A percentile compares a stretch with the other conserved stretches of the same genome.
phyloP scores from a whole-genome alignment of 2,888 invertebrate genomes.

The Holacanthella duospinosa region DNA sequence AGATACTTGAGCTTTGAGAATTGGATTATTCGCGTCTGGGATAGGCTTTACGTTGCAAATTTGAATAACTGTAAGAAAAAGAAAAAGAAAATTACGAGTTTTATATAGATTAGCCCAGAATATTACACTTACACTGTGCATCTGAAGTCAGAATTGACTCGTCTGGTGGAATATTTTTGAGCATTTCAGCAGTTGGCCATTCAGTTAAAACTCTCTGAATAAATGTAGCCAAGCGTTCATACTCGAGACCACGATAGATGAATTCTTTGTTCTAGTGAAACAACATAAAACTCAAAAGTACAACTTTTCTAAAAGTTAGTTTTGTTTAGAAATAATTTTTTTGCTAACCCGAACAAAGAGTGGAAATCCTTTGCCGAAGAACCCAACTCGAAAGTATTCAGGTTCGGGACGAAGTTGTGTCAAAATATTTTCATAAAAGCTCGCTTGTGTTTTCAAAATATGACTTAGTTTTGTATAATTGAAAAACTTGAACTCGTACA shows the following conservation, averaged over 20 bases:
- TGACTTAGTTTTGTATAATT: conserved; percentile 80
- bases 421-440: conserved; percentile 82
- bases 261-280: conserved; percentile 89
- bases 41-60: conserved; percentile 89
- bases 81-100: not conserved
- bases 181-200: conserved; percentile 85
- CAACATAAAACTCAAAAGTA: conserved; percentile 37
- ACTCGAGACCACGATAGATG: conserved; percentile 88
- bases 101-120: conserved; percentile 9
- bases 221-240: conserved; percentile 41
- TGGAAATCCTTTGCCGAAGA: conserved; percentile 85
- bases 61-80: conserved; percentile 60
- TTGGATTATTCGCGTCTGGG: conserved; percentile 48
- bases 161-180: conserved; percentile 82
- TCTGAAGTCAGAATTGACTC: conserved; percentile 73
- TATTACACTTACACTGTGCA: conserved; percentile 57
- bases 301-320: not conserved
- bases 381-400: conserved; percentile 90
- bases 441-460: conserved; percentile 72
- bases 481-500: conserved; percentile 71
- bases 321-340: not conserved
- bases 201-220: conserved; percentile 85
- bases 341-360: conserved; percentile 77
- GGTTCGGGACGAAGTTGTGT: conserved; percentile 80
- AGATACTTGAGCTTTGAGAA: conserved; percentile 54